Evolutionary conservation across 2,797 vertebrate species (phyloP), one percentile per base, ranked within the genome.

Genomic region (Somateria mollissima): DNA sequence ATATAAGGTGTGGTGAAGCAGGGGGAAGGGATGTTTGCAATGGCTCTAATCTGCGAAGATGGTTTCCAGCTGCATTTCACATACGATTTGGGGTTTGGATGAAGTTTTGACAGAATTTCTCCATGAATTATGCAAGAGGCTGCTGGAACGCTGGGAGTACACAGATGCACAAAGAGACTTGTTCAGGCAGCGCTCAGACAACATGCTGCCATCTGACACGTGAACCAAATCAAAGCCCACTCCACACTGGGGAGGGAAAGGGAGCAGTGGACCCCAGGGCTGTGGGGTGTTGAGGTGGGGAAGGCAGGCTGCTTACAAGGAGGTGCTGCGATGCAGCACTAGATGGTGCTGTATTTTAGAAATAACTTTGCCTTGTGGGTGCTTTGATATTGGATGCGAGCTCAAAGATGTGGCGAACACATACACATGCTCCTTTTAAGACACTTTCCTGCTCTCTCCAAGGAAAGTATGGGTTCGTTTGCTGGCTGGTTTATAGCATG

Each of bases 331-430:
- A 43, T 2, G 19, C 43, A 83, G 95, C 97, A 92, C 97, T 96
- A 96, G 97, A 86, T 96, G 97, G 94, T 90, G 95, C 94, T 97
- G 62, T 92, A 92, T 93, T 97, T 95, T 96, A 94, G 74, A 96
- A 97, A 94, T 94, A 94, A 84, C 84, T 77, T 87, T 8, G 86
- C 73, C 66, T 89, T 21, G 1, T 36, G 73, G 30, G 54, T 85
- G 45, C 36, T 56, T 89, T 72, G 3, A 3, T 22, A 41, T 3
- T 49, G 83, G 75, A 78, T 34, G 37, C 4, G 1, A 64, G 66
- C 90, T 90, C 57, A 67, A 45, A 77, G 78, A 90, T 93, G 78
- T n/a, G 51, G 86, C 86, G 65, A 57, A 62, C 39, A 11, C 58
- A n/a, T 27, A 64, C 1, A 81, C 88, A 85, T 37, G 49, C 54